These are phyloP conservation scores for Tubulanus polymorphus DNA, from an alignment of 2,888 invertebrate species.

Conservation along the genomic window DNA sequence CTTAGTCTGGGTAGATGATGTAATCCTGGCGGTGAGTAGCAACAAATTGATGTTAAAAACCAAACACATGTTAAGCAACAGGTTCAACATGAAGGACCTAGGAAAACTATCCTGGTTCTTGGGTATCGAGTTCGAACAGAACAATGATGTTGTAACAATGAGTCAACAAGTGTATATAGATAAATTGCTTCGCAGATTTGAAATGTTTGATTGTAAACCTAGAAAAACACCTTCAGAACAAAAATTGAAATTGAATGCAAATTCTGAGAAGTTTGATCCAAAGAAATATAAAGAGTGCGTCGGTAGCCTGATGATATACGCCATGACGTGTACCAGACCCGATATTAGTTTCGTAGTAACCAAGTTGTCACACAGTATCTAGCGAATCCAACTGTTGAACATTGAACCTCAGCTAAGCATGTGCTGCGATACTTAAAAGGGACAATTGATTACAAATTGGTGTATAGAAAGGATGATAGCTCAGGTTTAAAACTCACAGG, in stretches of 20 bases:
- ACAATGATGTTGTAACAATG: background rate
- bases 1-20: slow-evolving; percentile 14
- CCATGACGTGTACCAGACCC: slow-evolving; percentile 11
- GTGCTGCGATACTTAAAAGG: slow-evolving; percentile 13
- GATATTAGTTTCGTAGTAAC: slow-evolving; percentile 8
- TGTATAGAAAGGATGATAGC: slow-evolving; percentile 1
- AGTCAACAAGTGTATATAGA: background rate
- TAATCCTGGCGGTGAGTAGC: slow-evolving; percentile 5
- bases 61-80: slow-evolving; percentile 2
- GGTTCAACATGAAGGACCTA: slow-evolving; percentile 8
- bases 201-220: slow-evolving; percentile 8
- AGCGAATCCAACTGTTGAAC: slow-evolving; percentile 3
- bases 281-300: slow-evolving; percentile 4
- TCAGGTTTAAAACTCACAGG: background rate
- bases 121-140: slow-evolving; percentile 5
- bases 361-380: slow-evolving; percentile 7
- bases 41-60: background rate
- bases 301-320: slow-evolving; percentile 9
- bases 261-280: slow-evolving; percentile 3
- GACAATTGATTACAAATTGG: slow-evolving; percentile 1
- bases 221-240: slow-evolving; percentile 6
- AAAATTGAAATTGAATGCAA: background rate
- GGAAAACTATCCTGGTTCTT: slow-evolving; percentile 7
- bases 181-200: background rate
- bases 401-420: slow-evolving; percentile 5